Base-by-base conservation (phyloP, 1,140 invertebrate genomes). In the Phymorhynchus buccinoides region DNA sequence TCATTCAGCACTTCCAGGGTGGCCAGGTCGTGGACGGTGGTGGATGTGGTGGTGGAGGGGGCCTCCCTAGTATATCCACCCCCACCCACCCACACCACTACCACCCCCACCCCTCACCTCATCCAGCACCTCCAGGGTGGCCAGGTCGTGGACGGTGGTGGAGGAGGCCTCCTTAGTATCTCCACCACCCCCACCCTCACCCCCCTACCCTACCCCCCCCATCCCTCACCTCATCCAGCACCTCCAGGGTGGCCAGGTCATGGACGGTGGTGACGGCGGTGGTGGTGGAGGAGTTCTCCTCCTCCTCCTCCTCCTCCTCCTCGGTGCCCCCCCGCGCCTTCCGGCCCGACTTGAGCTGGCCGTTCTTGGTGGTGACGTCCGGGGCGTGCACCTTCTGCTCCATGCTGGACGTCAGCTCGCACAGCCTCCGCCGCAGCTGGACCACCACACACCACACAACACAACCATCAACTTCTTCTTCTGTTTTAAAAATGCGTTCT, bases 21-120 rank as follows among this genome's bases (percentile, higher is more conserved):
- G 3, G 96, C 96, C 66, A 98, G 94, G 92, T 97, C 96, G 91
- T 97, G 96, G 85, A 95, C 95, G 86, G 96, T 96, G 89, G 96
- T 95, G 86, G 87, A 73, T 16, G 56, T 27, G 56, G 22, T n/a
- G n/a, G n/a, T 95, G 86, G 87, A 73, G 56, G 56, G n/a, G 56
- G 22, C n/a, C n/a, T n/a, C n/a, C n/a, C n/a, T n/a, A n/a, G n/a
- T n/a, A n/a, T n/a, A n/a, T n/a, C n/a, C n/a, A n/a, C n/a, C n/a
- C n/a, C n/a, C n/a, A n/a, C n/a, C n/a, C n/a, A 52, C 48, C 12
- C 48, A 52, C 48, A 52, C 48, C n/a, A n/a, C n/a, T n/a, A n/a
- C n/a, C 56, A 22, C 56, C 6, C 12, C 6, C 56, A 62, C 0
- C 4, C n/a, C 35, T 41, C 35, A 94, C 96, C 92, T 97, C 96